These are phyloP conservation scores for cattle (Bos taurus) DNA, from an alignment of 2,113 vertebrate genomes.

Conservation along the genomic window DNA sequence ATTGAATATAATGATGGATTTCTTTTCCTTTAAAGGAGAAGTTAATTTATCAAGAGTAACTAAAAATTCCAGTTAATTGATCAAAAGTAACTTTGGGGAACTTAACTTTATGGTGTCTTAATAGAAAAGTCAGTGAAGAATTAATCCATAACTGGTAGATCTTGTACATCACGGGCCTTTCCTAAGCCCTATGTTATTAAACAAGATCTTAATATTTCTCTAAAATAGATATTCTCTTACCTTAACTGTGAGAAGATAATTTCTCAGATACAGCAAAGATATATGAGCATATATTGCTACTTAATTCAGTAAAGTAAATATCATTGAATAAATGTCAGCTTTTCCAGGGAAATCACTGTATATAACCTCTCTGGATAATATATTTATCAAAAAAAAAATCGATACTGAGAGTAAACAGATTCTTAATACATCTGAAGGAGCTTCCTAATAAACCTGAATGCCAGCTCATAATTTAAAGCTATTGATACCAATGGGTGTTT, in stretches of 20 bases:
- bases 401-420: conserved; percentile 62
- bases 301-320: conserved; percentile 72
- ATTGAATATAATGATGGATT: not conserved
- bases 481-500: conserved; percentile 39
- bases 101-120: not conserved
- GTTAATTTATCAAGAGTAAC: not conserved
- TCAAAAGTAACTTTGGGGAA: conserved; percentile 10
- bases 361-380: conserved; percentile 53
- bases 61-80: not conserved
- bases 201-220: conserved; percentile 26
- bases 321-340: conserved; percentile 72
- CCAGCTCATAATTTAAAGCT: conserved; percentile 55
- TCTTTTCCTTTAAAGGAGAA: not conserved
- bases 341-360: conserved; percentile 55
- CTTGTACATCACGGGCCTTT: not conserved
- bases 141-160: not conserved
- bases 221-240: conserved; percentile 44
- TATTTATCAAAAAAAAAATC: conserved; percentile 69
- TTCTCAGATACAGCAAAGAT: conserved; percentile 51
- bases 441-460: conserved; percentile 60
- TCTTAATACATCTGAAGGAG: conserved; percentile 63
- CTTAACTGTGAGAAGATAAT: conserved; percentile 54
- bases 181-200: conserved; percentile 34
- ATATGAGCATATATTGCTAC: conserved; percentile 63
- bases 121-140: not conserved